phyloP scores from a whole-genome alignment of 2,113 vertebrate species.

The Gobiocypris rarus region DNA sequence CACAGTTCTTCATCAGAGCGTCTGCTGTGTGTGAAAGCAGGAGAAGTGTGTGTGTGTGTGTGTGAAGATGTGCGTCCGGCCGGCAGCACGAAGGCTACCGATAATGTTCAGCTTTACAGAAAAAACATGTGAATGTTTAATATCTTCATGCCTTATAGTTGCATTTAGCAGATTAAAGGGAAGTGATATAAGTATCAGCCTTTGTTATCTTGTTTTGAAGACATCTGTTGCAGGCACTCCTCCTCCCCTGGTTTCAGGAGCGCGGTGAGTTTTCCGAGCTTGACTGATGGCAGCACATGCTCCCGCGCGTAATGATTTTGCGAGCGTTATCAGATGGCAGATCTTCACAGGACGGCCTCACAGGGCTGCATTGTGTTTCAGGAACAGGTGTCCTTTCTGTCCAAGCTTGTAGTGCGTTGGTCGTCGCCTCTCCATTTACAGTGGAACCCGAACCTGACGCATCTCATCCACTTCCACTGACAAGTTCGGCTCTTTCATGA shows the following conservation, averaged over 20 bases:
- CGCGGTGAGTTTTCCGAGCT: not conserved
- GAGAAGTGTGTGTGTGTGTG: too few relatives aligned
- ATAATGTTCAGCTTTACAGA: too few relatives aligned
- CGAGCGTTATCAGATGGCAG: conserved; percentile 49
- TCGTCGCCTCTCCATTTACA: conserved; percentile 49
- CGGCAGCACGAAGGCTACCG: too few relatives aligned
- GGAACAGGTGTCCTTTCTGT: conserved; percentile 58
- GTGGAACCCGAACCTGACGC: conserved; percentile 46
- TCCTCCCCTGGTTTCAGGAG: not conserved
- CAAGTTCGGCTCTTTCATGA: conserved; percentile 36
- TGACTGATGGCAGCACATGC: conserved; percentile 55
- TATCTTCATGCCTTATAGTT: too few relatives aligned
- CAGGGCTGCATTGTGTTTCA: conserved; percentile 52
- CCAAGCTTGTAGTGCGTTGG: conserved; percentile 45
- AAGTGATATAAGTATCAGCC: too few relatives aligned
- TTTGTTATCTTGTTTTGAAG: too few relatives aligned
- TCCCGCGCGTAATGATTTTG: conserved; percentile 46
- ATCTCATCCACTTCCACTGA: conserved; percentile 44
- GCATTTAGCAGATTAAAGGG: too few relatives aligned
- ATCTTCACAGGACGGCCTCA: conserved; percentile 47
- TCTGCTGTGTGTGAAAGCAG: too few relatives aligned
- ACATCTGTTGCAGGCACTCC: not conserved
- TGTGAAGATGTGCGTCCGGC: too few relatives aligned
- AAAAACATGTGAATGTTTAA: too few relatives aligned
- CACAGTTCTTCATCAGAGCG: too few relatives aligned